phyloP scores from a whole-genome alignment of 2,888 invertebrate genomes.

The Abrostola tripartita region DNA sequence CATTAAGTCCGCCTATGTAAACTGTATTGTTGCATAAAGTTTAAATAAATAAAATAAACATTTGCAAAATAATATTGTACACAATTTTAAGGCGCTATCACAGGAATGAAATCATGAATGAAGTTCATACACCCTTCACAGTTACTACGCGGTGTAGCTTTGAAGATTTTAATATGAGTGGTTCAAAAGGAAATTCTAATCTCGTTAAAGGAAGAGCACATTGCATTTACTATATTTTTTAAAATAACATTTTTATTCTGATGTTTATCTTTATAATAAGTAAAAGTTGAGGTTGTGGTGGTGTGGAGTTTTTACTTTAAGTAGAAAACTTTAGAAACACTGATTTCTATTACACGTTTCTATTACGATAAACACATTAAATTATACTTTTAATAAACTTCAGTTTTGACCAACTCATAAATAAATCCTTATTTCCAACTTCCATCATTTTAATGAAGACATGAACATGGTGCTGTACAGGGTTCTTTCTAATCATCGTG shows the following conservation, averaged over 20 bases:
- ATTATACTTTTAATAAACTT: no score
- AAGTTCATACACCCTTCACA: constrained; percentile 58
- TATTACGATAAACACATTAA: no score
- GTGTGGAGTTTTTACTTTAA: no score
- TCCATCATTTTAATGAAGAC: neutral
- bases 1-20: no score
- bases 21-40: no score
- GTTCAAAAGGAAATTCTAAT: constrained; percentile 37
- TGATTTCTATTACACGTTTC: no score
- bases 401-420: no score
- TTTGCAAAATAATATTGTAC: constrained; percentile 50
- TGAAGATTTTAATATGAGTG: constrained; percentile 56
- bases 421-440: no score
- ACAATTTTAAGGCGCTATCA: constrained; percentile 74
- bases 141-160: constrained; percentile 49
- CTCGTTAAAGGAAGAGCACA: constrained; percentile 1
- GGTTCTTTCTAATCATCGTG: constrained; percentile 12
- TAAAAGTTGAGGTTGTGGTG: no score
- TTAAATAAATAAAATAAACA: constrained; percentile 35
- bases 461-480: constrained; percentile 3
- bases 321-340: no score
- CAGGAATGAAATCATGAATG: constrained; percentile 75
- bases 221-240: constrained; percentile 6
- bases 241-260: neutral
- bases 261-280: no score